Evolutionary conservation across 2,888 invertebrate species (phyloP).

Genomic region (Prosapia bicincta): DNA sequence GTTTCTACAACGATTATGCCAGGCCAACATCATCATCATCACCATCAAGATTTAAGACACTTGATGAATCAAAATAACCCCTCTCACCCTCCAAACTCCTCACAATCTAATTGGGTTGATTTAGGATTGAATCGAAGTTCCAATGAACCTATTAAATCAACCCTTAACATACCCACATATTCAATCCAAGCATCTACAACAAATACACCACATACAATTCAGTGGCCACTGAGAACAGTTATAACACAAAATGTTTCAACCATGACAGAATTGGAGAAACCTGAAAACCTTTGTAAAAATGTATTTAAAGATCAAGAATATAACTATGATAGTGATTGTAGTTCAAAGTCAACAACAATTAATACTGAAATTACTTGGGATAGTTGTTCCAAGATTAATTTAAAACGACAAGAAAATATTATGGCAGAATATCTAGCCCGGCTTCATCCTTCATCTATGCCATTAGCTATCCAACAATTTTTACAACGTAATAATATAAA

Average conservation of each 20-base stretch:
- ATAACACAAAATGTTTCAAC: constrained; percentile 18
- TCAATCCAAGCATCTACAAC: not conserved
- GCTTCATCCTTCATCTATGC: constrained; percentile 13
- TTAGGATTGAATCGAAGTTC: not conserved
- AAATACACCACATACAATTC: constrained; percentile 2
- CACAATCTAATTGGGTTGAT: constrained; percentile 15
- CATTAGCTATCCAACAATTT: constrained; percentile 16
- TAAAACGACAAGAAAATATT: constrained; percentile 5
- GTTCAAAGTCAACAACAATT: constrained; percentile 4
- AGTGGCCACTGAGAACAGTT: constrained; percentile 4
- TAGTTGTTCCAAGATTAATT: constrained; percentile 18
- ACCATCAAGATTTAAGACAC: constrained; percentile 13
- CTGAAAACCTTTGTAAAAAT: constrained; percentile 2
- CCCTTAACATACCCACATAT: constrained; percentile 9
- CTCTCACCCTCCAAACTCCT: not conserved
- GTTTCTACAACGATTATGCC: constrained; percentile 4
- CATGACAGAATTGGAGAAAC: constrained; percentile 22
- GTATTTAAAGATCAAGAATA: not conserved
- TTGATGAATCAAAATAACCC: constrained; percentile 11
- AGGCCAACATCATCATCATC: constrained; percentile 12
- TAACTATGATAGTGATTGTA: constrained; percentile 16
- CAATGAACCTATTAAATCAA: not conserved
- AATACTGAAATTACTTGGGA: not conserved
- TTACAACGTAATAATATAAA: constrained; percentile 14
- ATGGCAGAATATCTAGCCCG: constrained; percentile 17